phyloP scores from a whole-genome alignment of 2,797 vertebrate genomes.

The Numenius phaeopus region DNA sequence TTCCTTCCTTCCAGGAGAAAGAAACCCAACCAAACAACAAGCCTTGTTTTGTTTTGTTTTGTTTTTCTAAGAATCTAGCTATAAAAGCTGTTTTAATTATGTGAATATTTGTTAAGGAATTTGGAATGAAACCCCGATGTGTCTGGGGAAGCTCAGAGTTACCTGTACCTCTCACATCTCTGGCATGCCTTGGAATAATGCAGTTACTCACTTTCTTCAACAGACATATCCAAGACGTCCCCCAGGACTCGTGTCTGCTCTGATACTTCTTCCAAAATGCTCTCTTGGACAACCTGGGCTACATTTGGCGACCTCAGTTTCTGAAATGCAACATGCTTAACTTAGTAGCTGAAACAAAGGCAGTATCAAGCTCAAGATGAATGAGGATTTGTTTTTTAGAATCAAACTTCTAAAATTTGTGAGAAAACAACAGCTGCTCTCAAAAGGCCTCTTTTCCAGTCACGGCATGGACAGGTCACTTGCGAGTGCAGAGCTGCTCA shows the following conservation, averaged over 20 bases:
- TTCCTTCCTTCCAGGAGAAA: not conserved
- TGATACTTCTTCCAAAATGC: conserved; percentile 75
- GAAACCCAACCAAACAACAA: not conserved
- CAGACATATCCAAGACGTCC: conserved; percentile 73
- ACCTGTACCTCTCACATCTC: not conserved
- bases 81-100: not conserved
- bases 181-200: not conserved
- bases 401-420: not conserved
- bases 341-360: not conserved
- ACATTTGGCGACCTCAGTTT: conserved; percentile 75
- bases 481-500: not conserved
- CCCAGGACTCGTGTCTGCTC: conserved; percentile 78
- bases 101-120: not conserved
- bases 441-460: not conserved
- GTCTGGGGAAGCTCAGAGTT: not conserved
- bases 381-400: not conserved
- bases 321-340: conserved; percentile 64
- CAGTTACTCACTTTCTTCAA: conserved; percentile 80
- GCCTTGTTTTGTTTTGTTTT: not conserved
- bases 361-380: not conserved
- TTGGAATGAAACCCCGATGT: not conserved
- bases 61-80: not conserved
- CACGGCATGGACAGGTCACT: not conserved
- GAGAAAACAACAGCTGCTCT: not conserved
- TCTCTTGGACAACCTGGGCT: conserved; percentile 73